Percentiles rank a stretch among this genome's conserved stretches.
Evolutionary conservation across 2,113 vertebrate genomes (phyloP).

Genomic region (Sarotherodon lohbergeri): DNA sequence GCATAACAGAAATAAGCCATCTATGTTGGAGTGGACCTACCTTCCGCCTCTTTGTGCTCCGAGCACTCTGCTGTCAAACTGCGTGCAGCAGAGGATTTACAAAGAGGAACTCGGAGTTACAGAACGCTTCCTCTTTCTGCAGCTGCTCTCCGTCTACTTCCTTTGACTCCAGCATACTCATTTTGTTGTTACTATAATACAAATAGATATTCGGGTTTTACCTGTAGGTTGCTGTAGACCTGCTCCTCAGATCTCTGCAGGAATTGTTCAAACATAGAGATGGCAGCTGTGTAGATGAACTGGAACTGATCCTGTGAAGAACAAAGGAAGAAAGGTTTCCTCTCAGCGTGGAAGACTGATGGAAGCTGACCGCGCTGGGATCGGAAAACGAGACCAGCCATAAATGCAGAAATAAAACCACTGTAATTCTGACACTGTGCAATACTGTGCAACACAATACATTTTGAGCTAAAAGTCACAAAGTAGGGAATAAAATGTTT

Average conservation of each 20-base stretch:
- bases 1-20: not conserved
- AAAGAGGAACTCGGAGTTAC: slow-evolving; percentile 12
- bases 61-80: not conserved
- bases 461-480: not conserved
- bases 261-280: not conserved
- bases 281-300: slow-evolving; percentile 26
- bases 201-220: not conserved
- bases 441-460: not conserved
- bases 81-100: not conserved
- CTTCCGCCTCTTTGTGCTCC: not conserved
- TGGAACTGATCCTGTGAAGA: slow-evolving; percentile 34
- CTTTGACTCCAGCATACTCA: not conserved
- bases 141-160: not conserved
- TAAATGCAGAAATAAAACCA: not conserved
- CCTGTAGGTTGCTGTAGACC: not conserved
- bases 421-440: not conserved
- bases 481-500: not conserved
- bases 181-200: not conserved
- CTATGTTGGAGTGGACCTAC: not conserved
- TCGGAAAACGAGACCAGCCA: no score
- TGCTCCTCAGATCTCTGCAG: not conserved
- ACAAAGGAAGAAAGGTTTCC: not conserved
- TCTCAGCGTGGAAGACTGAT: not conserved
- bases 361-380: not conserved
- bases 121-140: slow-evolving; percentile 22